Evolutionary conservation across 1,140 invertebrate genomes (phyloP).

Genomic region (Caenorhabditis briggsae): DNA sequence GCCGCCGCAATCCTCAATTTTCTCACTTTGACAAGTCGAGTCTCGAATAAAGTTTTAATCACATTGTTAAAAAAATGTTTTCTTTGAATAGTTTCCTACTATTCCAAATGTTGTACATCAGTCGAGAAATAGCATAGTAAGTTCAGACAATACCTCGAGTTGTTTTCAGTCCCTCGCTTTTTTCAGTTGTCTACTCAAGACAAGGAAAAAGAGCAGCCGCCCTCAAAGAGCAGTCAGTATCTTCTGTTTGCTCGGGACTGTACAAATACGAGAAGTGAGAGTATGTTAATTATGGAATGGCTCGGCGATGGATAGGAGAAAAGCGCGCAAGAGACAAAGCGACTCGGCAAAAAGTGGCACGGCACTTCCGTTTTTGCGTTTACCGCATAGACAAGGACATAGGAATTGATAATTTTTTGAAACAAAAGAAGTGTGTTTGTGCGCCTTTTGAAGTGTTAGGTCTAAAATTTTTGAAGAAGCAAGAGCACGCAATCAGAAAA

Average conservation of each 20-base stretch:
- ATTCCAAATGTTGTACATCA: too few species aligned
- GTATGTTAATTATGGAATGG: conserved; percentile 56
- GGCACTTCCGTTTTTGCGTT: conserved; percentile 50
- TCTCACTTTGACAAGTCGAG: too few species aligned
- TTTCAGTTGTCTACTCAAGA: neutral
- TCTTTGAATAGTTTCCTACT: too few species aligned
- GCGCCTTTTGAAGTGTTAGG: too few species aligned
- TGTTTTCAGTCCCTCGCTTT: neutral
- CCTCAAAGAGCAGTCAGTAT: conserved; percentile 51
- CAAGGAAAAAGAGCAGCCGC: conserved; percentile 40
- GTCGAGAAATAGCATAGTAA: too few species aligned
- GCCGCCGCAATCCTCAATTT: too few species aligned
- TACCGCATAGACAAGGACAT: conserved; percentile 6
- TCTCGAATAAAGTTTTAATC: too few species aligned
- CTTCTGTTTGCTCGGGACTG: conserved; percentile 43
- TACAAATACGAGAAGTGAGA: conserved; percentile 48
- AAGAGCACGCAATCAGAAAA: too few species aligned
- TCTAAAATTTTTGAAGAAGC: too few species aligned
- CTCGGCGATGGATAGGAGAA: neutral
- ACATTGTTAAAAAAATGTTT: too few species aligned
- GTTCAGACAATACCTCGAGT: neutral
- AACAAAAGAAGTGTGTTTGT: neutral
- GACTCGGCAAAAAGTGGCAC: conserved; percentile 38
- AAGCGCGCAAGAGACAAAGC: conserved; percentile 36
- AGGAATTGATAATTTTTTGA: conserved; percentile 4